Evolutionary conservation across 2,113 vertebrate species (phyloP).

Genomic region (Aythya baeri): DNA sequence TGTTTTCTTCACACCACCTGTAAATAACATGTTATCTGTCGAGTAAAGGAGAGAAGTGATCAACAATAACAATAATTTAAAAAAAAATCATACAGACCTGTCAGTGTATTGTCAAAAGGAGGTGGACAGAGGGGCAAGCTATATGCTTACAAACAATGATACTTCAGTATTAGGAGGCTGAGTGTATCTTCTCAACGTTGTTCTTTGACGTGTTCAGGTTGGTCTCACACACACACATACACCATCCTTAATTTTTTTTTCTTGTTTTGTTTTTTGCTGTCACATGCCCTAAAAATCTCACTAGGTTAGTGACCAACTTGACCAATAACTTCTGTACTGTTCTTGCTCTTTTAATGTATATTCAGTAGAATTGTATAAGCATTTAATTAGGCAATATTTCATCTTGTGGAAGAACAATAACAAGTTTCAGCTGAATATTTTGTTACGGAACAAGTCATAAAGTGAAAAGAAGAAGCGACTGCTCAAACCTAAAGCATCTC

Average conservation of each 20-base stretch:
- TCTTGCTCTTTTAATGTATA: neutral
- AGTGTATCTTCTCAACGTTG: neutral
- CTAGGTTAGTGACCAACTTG: neutral
- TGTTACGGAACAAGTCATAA: neutral
- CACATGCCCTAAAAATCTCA: fast-evolving
- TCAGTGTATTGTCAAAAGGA: neutral
- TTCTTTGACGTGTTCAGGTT: neutral
- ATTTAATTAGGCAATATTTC: neutral
- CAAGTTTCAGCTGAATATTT: neutral
- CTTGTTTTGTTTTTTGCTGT: neutral
- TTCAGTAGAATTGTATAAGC: neutral
- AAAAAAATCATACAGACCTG: neutral
- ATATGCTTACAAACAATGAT: neutral
- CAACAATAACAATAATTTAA: neutral
- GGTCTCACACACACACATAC: no score
- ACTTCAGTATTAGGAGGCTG: neutral
- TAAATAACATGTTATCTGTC: neutral
- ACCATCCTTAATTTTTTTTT: neutral
- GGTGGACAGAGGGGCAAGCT: no score
- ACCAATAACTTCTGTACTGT: neutral
- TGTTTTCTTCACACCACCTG: neutral
- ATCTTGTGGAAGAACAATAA: neutral
- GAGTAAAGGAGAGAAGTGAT: neutral
- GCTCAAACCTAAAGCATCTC: neutral
- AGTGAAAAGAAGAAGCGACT: neutral